These are phyloP conservation scores for Jaculus jaculus DNA, from an alignment of 2,113 vertebrate species.

Conservation along the genomic window DNA sequence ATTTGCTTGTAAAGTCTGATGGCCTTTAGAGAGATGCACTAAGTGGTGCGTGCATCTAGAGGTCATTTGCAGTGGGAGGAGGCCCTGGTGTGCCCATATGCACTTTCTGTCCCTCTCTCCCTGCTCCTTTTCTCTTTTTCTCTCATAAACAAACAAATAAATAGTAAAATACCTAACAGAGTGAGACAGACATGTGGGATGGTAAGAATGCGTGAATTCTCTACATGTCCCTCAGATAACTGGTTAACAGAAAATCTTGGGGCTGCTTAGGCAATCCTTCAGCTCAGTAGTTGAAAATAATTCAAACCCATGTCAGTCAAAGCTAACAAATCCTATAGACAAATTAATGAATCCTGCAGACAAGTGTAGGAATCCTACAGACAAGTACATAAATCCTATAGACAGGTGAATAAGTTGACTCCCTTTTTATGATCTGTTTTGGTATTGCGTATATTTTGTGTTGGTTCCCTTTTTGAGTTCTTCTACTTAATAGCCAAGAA, in stretches of 20 bases:
- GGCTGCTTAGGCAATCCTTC: background rate
- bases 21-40: too few relatives aligned
- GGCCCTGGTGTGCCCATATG: too few relatives aligned
- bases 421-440: background rate
- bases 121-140: too few relatives aligned
- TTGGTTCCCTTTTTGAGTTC: background rate
- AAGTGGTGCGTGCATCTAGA: too few relatives aligned
- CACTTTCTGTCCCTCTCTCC: too few relatives aligned
- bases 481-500: background rate
- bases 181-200: background rate
- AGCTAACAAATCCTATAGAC: background rate
- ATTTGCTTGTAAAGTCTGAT: too few relatives aligned
- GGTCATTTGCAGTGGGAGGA: too few relatives aligned
- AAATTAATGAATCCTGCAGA: background rate
- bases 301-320: background rate
- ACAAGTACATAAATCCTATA: too few relatives aligned
- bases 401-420: too few relatives aligned
- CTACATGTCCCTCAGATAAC: background rate
- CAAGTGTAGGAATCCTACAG: too few relatives aligned
- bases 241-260: background rate
- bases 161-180: background rate
- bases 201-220: background rate
- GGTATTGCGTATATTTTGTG: background rate
- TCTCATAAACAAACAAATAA: too few relatives aligned
- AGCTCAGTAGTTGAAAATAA: background rate